A percentile compares a stretch with the other conserved stretches of the same genome.
These are phyloP conservation scores for Microcebus griseorufus DNA, from an alignment of 2,113 vertebrate species.

Conservation along the genomic window DNA sequence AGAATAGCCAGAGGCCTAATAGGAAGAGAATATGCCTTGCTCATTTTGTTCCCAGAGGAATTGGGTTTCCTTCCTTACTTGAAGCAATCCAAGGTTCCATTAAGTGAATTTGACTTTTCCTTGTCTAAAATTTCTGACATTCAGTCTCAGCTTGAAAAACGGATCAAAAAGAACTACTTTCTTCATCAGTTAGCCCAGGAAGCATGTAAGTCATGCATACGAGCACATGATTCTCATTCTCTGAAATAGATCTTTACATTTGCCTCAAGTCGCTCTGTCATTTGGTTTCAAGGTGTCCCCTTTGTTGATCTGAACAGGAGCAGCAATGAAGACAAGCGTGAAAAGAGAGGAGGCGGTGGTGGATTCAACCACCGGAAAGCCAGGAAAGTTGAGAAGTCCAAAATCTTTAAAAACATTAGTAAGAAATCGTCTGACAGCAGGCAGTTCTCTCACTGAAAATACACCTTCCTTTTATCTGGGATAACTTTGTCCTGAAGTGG, in stretches of 20 bases:
- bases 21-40: slow-evolving; percentile 90
- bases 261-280: slow-evolving; percentile 91
- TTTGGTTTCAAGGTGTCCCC: slow-evolving; percentile 95
- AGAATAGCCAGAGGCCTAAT: slow-evolving; percentile 93
- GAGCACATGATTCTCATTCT: slow-evolving; percentile 94
- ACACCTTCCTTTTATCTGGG: background rate
- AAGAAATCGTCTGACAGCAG: slow-evolving; percentile 86
- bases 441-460: slow-evolving; percentile 91
- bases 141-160: slow-evolving; percentile 94
- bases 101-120: slow-evolving; percentile 95
- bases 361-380: slow-evolving; percentile 93
- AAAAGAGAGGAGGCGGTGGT: slow-evolving; percentile 91
- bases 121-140: slow-evolving; percentile 96
- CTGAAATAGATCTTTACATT: slow-evolving; percentile 96
- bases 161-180: slow-evolving; percentile 97
- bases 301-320: slow-evolving; percentile 95
- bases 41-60: slow-evolving; percentile 94
- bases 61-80: slow-evolving; percentile 95
- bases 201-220: slow-evolving; percentile 94
- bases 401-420: slow-evolving; percentile 93
- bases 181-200: slow-evolving; percentile 96
- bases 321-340: slow-evolving; percentile 87
- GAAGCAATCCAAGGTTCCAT: slow-evolving; percentile 93
- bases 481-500: background rate
- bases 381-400: slow-evolving; percentile 89